Evolutionary conservation across 2,888 invertebrate species (phyloP).

Genomic region (Pseudeuparius sepicola): DNA sequence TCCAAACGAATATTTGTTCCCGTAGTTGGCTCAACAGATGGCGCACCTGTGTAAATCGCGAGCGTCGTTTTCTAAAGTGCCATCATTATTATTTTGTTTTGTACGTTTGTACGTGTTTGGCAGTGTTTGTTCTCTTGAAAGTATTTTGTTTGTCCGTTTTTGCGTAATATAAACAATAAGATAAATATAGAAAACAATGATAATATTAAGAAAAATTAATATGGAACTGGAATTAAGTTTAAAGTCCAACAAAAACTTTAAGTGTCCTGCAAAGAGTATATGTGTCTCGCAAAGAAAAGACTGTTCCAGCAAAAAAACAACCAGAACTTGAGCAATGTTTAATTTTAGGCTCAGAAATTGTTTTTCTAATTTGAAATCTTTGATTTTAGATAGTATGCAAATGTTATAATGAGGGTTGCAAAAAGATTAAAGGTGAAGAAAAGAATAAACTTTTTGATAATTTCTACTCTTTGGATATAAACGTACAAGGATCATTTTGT

Average conservation of each 20-base stretch:
- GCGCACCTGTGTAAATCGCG: constrained; percentile 2
- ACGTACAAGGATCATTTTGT: constrained; percentile 10
- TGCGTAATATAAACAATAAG: constrained; percentile 3
- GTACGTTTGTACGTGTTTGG: constrained; percentile 1
- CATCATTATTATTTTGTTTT: constrained; percentile 2
- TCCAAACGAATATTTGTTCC: constrained; percentile 3
- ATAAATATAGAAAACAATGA: constrained; percentile 2
- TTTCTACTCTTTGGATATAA: constrained; percentile 9
- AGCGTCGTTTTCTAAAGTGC: constrained; percentile 2
- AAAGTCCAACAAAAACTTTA: constrained; percentile 7
- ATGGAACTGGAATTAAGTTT: constrained; percentile 3
- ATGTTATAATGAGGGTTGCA: constrained; percentile 7
- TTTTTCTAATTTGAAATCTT: constrained; percentile 4
- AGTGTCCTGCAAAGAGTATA: constrained; percentile 1
- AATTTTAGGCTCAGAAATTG: constrained; percentile 4
- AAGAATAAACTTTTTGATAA: constrained; percentile 8
- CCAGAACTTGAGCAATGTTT: constrained; percentile 7
- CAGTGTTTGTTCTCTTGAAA: constrained; percentile 3
- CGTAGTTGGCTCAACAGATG: constrained; percentile 3
- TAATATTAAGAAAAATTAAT: constrained; percentile 1
- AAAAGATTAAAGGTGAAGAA: constrained; percentile 9
- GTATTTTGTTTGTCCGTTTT: too few relatives aligned
- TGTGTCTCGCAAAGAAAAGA: constrained; percentile 8
- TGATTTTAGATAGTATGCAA: constrained; percentile 8
- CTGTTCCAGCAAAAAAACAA: constrained; percentile 9